phyloP scores from a whole-genome alignment of 2,113 vertebrate species.

The Xiphias gladius region DNA sequence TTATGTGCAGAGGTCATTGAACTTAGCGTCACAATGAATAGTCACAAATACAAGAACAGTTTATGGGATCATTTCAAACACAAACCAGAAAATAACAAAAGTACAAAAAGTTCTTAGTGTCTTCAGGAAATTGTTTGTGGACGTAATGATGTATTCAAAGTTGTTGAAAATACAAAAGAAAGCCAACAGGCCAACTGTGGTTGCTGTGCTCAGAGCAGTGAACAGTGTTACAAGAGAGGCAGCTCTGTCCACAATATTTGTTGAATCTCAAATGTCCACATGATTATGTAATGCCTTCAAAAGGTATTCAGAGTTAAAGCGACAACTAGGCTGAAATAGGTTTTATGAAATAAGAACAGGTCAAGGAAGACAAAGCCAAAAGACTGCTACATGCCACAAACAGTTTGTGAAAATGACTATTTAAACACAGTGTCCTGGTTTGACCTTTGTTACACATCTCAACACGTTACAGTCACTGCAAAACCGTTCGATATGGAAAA shows the following conservation, averaged over 20 bases:
- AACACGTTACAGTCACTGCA: background rate
- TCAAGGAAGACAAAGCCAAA: background rate
- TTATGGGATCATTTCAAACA: background rate
- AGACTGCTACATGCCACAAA: background rate
- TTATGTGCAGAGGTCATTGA: too few species aligned
- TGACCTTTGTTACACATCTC: conserved; percentile 26
- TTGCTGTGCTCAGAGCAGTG: too few species aligned
- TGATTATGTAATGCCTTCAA: background rate
- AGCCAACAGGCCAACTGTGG: background rate
- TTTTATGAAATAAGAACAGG: background rate
- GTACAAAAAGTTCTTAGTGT: background rate
- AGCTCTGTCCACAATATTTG: background rate
- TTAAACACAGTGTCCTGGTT: conserved; percentile 1
- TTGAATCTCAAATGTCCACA: background rate
- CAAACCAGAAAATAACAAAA: background rate
- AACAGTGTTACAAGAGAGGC: background rate
- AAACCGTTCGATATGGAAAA: conserved; percentile 9
- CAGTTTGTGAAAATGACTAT: conserved; percentile 20
- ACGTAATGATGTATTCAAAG: background rate
- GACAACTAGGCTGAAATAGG: background rate
- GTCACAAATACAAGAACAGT: background rate
- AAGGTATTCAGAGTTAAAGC: background rate
- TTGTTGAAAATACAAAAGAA: background rate
- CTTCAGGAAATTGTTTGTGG: background rate
- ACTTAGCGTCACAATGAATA: background rate